Percentiles rank a stretch among this genome's conserved stretches.
These are phyloP conservation scores for Mionectes macconnelli DNA, from an alignment of 2,113 vertebrate species.

Conservation along the genomic window DNA sequence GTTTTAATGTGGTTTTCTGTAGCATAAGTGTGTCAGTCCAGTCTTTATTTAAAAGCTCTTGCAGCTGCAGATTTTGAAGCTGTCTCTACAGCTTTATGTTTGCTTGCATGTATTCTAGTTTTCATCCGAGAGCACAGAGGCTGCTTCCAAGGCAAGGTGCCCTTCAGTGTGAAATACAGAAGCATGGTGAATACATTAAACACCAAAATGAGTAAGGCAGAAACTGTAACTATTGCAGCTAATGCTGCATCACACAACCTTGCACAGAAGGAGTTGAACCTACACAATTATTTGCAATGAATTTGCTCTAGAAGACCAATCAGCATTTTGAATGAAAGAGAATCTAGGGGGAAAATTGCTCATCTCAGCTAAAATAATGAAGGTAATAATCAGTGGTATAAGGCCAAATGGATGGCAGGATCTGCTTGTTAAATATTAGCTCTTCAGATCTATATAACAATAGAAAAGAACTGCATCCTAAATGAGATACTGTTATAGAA, in stretches of 20 bases:
- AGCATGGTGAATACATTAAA: not conserved
- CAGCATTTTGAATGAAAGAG: not conserved
- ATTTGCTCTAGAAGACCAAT: not conserved
- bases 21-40: not conserved
- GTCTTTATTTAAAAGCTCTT: not conserved
- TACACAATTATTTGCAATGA: not conserved
- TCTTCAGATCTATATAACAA: not conserved
- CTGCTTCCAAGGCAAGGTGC: slow-evolving; percentile 37
- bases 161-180: slow-evolving; percentile 41
- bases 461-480: not conserved
- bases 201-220: not conserved
- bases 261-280: not conserved
- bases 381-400: not conserved
- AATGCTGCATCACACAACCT: not conserved
- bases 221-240: not conserved
- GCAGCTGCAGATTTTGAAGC: not conserved
- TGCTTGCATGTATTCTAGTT: slow-evolving; percentile 1
- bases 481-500: not conserved
- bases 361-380: slow-evolving; percentile 2
- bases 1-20: not conserved
- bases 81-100: not conserved
- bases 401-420: not conserved
- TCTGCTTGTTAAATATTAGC: not conserved
- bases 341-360: not conserved
- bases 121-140: not conserved